A percentile compares a stretch with the other conserved stretches of the same genome.
These are phyloP conservation scores for Pollachius pollachius DNA, from an alignment of 2,113 vertebrate genomes.

Conservation along the genomic window DNA sequence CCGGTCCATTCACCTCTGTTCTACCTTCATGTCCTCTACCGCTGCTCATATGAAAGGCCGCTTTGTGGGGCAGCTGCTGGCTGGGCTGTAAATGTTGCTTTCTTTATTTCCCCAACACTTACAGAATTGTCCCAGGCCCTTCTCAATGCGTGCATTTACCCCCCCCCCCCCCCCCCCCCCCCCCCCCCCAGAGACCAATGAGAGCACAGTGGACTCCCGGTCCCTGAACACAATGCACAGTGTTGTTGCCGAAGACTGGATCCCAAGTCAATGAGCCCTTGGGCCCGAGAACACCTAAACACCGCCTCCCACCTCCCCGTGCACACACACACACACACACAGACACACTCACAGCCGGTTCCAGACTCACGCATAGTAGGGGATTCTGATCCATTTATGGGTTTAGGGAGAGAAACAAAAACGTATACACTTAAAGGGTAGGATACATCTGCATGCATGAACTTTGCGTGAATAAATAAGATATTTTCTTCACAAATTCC, in stretches of 20 bases:
- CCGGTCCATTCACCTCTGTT: conserved; percentile 60
- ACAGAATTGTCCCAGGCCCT: conserved; percentile 58
- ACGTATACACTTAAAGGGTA: too few relatives aligned
- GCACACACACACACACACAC: too few relatives aligned
- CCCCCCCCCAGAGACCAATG: conserved; percentile 22
- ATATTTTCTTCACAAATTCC: too few relatives aligned
- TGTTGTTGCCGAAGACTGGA: conserved; percentile 47
- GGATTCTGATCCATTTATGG: too few relatives aligned
- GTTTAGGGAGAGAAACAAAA: too few relatives aligned
- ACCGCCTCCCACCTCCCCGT: too few relatives aligned
- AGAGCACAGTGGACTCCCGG: conserved; percentile 37
- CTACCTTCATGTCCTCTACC: conserved; percentile 50
- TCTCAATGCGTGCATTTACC: conserved; percentile 74
- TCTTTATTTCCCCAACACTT: conserved; percentile 72
- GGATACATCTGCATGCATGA: too few relatives aligned
- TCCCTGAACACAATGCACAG: conserved; percentile 53
- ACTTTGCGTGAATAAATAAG: too few relatives aligned
- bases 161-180: not conserved
- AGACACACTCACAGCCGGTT: too few relatives aligned
- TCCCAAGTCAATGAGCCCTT: too few relatives aligned
- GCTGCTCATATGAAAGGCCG: conserved; percentile 56
- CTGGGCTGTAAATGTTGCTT: conserved; percentile 67
- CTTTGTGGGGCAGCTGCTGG: conserved; percentile 56
- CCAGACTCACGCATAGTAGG: too few relatives aligned
- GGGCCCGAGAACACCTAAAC: too few relatives aligned